These are phyloP conservation scores for Maniola jurtina DNA, from an alignment of 1,140 invertebrate genomes.

Conservation along the genomic window DNA sequence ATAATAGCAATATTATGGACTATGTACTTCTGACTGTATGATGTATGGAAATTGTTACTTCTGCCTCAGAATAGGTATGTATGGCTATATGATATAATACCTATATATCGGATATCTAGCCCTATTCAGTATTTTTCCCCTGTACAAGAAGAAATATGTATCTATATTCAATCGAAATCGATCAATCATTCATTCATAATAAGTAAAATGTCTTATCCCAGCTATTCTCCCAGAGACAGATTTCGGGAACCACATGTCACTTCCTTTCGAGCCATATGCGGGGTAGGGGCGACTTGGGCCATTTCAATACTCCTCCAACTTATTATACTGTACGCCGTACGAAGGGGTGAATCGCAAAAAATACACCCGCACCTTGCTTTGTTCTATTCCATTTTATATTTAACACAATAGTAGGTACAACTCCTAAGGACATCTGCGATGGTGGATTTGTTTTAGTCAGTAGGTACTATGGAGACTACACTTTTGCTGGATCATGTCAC, in stretches of 20 bases:
- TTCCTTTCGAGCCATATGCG: conserved; percentile 67
- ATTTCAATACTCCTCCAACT: conserved; percentile 48
- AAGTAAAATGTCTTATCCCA: conserved; percentile 37
- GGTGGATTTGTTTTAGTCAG: neutral
- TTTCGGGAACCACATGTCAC: conserved; percentile 75
- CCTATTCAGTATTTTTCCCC: no score
- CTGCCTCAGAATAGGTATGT: no score
- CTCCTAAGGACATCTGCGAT: neutral
- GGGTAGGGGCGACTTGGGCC: conserved; percentile 42
- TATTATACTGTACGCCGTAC: conserved; percentile 33
- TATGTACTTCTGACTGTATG: no score
- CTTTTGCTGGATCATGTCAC: no score
- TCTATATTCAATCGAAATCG: no score
- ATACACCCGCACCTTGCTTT: conserved; percentile 37
- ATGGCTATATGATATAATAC: no score
- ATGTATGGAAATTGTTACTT: no score
- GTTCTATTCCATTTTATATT: conserved; percentile 14
- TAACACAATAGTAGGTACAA: conserved; percentile 3
- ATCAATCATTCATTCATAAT: neutral
- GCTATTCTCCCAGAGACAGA: conserved; percentile 35
- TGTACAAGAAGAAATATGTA: no score
- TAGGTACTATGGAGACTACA: no score
- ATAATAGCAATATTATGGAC: no score
- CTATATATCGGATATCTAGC: no score
- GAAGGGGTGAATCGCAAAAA: conserved; percentile 58